Base-by-base conservation (phyloP, 2,888 invertebrate species). In the Pammene aurita region DNA sequence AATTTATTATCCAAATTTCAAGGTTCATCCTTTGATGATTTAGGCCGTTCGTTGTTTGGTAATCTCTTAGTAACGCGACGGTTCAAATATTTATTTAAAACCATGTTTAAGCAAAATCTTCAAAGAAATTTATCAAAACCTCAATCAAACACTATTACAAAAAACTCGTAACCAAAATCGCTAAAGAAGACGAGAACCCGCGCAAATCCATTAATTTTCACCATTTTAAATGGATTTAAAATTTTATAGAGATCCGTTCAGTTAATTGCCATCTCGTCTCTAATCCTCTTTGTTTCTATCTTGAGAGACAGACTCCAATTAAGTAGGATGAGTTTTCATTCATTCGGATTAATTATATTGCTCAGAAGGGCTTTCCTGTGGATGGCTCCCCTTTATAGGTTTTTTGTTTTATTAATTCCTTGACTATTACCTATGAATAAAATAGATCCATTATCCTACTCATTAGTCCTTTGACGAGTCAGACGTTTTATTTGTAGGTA, bases 291-390 rank as follows among this genome's bases (percentile, higher is more conserved):
- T 46, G 26, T 67, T 50, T 56, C 54, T 7, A 18, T 58, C 50
- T 62, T n/a, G 4, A 57, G 48, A 50, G 54, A 55, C 54, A 61
- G 60, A 57, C 41, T 56, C 38, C 52, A 68, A 64, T 68, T 68
- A 64, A 18, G 52, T 18, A 64, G 57, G 38, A 63, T 67, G 63
- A 67, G 63, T 63, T 57, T 62, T 34, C 56, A 58, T 57, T 68
- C 34, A 16, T 52, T 46, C 14, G 34, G 63, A 63, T 64, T 64
- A 54, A 68, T 63, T 38, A 34, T 38, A 56, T 66, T 46, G 60
- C n/a, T 34, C 38, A 52, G 18, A 41, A 52, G 62, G 13, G 41
- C 1, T 62, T 50, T 18, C n/a, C 16, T 16, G 34, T 18, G 6
- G 5, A 58, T 16, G 7, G 26, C 13, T 9, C 0, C 1, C 18